phyloP scores from a whole-genome alignment of 2,888 invertebrate species.

The Leptarthrus brevirostris region DNA sequence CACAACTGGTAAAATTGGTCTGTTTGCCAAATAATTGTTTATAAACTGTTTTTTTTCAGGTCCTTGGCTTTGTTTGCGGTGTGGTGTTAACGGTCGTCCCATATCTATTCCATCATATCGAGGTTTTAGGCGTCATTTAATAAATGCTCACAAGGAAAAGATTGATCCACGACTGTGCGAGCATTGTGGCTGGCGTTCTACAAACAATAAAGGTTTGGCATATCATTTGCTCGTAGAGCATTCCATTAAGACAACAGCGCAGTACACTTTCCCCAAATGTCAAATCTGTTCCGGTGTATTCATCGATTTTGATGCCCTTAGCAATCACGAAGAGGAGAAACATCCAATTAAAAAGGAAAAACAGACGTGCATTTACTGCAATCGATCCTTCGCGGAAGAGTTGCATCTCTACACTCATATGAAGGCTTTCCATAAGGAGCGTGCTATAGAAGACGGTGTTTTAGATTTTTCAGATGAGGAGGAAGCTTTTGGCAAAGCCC shows the following conservation, averaged over 20 bases:
- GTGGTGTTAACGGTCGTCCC: constrained; percentile 76
- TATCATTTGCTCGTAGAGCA: constrained; percentile 86
- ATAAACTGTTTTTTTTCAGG: constrained; percentile 60
- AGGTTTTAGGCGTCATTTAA: constrained; percentile 83
- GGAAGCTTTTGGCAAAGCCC: constrained; percentile 57
- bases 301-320: constrained; percentile 76
- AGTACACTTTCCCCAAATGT: constrained; percentile 83
- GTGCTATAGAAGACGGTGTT: constrained; percentile 75
- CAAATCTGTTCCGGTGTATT: constrained; percentile 80
- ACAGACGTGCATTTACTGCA: constrained; percentile 79
- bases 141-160: constrained; percentile 82
- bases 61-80: constrained; percentile 85
- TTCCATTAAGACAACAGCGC: constrained; percentile 77
- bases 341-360: constrained; percentile 65
- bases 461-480: constrained; percentile 71
- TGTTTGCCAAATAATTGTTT: neutral
- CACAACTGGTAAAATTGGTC: constrained; percentile 67
- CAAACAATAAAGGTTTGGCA: constrained; percentile 77
- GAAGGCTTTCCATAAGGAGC: constrained; percentile 73
- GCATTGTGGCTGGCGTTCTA: constrained; percentile 83
- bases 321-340: constrained; percentile 75
- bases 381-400: constrained; percentile 77
- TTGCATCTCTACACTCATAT: constrained; percentile 79
- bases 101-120: constrained; percentile 82
- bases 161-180: constrained; percentile 84